Evolutionary conservation across 2,113 vertebrate genomes (phyloP), one percentile per base, ranked within the genome.

Genomic region (Rostratula benghalensis): DNA sequence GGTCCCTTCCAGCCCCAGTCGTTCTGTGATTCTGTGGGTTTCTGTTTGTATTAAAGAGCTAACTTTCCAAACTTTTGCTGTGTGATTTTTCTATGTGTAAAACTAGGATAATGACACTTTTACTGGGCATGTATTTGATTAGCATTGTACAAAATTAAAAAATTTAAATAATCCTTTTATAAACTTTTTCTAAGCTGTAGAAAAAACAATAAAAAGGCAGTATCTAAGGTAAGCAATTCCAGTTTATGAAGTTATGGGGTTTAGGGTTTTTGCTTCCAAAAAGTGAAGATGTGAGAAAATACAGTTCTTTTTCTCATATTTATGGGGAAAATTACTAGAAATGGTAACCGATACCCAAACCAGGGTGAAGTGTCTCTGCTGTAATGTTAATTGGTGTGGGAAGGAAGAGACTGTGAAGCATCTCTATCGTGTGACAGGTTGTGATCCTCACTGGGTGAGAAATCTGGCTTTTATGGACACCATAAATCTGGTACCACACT

Each of bases 361-460:
- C 5, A 22, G 25, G 3, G 3, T 70, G 31, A 37, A n/a, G 23
- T 73, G 33, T 67, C 35, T 90, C 46, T 82, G 28, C 2, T 79
- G 28, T 78, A 37, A 13, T 53, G 22, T 46, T 73, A 21, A 31
- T 59, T 96, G 30, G 6, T 4, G 1, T 4, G 1, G 8, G 31
- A n/a, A 5, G 9, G 22, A 78, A 46, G 74, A 67, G 20, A 13
- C 9, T 46, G 28, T 61, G 31, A 24, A 71, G 45, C 15, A 12
- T 83, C 48, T 87, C 35, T 18, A 13, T 46, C 8, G 3, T 1
- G 0, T 31, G 19, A 6, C 19, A 50, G 21, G 6, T 71, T 1
- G 3, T 35, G 30, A 28, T 81, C 20, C 39, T 83, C 56, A 3
- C 1, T 37, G 50, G 13, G 8, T 69, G 75, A 60, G 25, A 59